Base-by-base conservation (phyloP, 2,888 invertebrate genomes). In the Cheilosia impressa region DNA sequence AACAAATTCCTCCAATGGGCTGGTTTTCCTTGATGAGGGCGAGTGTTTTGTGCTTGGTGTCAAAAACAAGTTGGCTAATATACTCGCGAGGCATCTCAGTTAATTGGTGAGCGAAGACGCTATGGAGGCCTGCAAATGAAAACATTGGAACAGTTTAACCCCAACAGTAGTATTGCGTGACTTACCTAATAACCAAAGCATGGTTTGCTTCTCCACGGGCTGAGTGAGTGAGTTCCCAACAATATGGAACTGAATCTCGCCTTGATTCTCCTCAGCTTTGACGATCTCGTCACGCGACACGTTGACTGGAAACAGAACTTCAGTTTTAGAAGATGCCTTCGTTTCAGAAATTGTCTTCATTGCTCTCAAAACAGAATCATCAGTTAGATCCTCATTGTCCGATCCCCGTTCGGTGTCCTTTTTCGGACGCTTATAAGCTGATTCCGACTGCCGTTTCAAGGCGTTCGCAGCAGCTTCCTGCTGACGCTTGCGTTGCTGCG, bases 31-130 rank as follows among this genome's bases (percentile, higher is more conserved):
- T 98, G 50, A 98, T 95, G 17, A 98, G 92, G 0, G 97, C 97
- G 69, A 98, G 91, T 0, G 97, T 98, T 91, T 96, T 96, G 93
- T 98, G 98, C 93, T 98, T 98, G 2, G 85, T 87, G 55, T 98
- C 98, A 92, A 98, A 98, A 4, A 98, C 96, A 53, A 98, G 93
- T 88, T 98, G 95, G 0, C 97, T 97, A 89, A 98, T 98, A 91
- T 98, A 98, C 91, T 98, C 98, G 89, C 97, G 97, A 0, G 98
- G 98, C 98, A 99, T 99, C 90, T 97, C 94, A 0, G 98, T 98
- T 79, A 99, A 93, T 90, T 98, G 98, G 89, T 97, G 96, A 0
- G 97, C 96, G 91, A 98, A 98, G 0, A 98, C 97, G 91, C 97
- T 98, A 91, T 98, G 97, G 2, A 98, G 93, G 53, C 97, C 84